Percentiles rank a stretch among this genome's conserved stretches.
These are phyloP conservation scores for Phthorimaea operculella DNA, from an alignment of 1,140 invertebrate genomes.

Conservation along the genomic window DNA sequence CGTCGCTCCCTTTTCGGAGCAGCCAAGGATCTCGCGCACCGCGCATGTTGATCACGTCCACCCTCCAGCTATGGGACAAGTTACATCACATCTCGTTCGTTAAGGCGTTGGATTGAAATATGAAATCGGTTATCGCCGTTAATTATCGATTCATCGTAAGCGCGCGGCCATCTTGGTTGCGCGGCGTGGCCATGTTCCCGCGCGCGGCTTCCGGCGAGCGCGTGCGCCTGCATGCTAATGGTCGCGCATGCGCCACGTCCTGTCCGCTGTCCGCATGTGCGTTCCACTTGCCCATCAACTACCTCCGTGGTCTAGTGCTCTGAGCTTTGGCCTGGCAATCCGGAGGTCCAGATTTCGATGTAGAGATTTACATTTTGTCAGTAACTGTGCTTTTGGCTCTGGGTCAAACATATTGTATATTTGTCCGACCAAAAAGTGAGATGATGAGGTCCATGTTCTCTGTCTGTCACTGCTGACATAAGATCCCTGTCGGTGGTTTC, in stretches of 20 bases:
- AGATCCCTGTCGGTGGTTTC: too few species aligned
- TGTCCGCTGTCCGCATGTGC: slow-evolving; percentile 27
- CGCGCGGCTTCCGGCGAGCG: slow-evolving; percentile 57
- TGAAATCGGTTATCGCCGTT: slow-evolving; percentile 57
- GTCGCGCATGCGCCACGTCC: slow-evolving; percentile 40
- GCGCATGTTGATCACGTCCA: slow-evolving; percentile 37
- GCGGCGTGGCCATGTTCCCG: slow-evolving; percentile 43
- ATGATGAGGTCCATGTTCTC: too few species aligned
- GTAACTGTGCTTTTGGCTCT: too few species aligned
- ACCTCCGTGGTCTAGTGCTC: neutral
- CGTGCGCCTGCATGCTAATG: slow-evolving; percentile 60
- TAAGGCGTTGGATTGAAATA: slow-evolving; percentile 57
- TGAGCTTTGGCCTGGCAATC: too few species aligned
- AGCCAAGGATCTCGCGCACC: slow-evolving; percentile 38
- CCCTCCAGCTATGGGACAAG: slow-evolving; percentile 32
- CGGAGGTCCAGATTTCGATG: too few species aligned
- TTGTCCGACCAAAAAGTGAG: too few species aligned
- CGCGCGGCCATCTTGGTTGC: slow-evolving; percentile 57
- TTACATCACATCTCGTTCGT: slow-evolving; percentile 59
- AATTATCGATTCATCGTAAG: slow-evolving; percentile 65
- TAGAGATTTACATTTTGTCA: too few species aligned
- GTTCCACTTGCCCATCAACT: slow-evolving; percentile 28
- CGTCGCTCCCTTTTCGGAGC: slow-evolving; percentile 32
- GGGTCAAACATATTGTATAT: too few species aligned
- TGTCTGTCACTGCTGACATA: too few species aligned